These are phyloP conservation scores for Ctena decussata DNA, from an alignment of 2,888 invertebrate genomes.

Conservation along the genomic window DNA sequence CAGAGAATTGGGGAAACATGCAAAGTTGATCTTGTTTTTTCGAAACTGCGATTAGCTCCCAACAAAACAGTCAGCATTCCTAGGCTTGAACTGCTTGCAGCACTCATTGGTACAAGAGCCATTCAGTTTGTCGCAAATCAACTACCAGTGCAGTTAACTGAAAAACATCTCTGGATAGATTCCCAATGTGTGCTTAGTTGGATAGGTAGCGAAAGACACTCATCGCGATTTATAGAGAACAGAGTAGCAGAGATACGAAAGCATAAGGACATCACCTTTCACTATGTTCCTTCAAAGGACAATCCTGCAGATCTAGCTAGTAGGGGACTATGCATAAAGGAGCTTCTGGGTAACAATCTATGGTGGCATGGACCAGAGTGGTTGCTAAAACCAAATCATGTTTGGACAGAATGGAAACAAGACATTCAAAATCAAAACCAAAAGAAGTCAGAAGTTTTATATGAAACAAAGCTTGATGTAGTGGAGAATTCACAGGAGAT, in stretches of 20 bases:
- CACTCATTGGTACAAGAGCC: too few relatives aligned
- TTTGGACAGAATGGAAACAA: neutral
- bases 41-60: too few relatives aligned
- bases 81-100: too few relatives aligned
- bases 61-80: too few relatives aligned
- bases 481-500: neutral
- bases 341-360: neutral
- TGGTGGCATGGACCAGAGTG: neutral
- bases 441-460: neutral
- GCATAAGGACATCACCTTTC: neutral
- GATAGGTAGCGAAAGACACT: neutral
- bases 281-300: neutral
- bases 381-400: neutral
- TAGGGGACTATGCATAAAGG: neutral
- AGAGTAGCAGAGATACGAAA: neutral
- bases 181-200: neutral
- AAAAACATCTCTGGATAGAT: neutral
- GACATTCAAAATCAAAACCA: neutral
- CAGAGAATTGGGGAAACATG: neutral
- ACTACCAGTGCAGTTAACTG: too few relatives aligned
- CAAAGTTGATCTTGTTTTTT: too few relatives aligned
- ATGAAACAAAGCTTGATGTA: neutral
- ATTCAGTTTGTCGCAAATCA: too few relatives aligned
- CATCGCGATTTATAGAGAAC: neutral
- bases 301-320: too few relatives aligned